A percentile compares a stretch with the other conserved stretches of the same genome.
Conservation (phyloP, 2,797 vertebrate species). For the Amblyraja radiata region DNA sequence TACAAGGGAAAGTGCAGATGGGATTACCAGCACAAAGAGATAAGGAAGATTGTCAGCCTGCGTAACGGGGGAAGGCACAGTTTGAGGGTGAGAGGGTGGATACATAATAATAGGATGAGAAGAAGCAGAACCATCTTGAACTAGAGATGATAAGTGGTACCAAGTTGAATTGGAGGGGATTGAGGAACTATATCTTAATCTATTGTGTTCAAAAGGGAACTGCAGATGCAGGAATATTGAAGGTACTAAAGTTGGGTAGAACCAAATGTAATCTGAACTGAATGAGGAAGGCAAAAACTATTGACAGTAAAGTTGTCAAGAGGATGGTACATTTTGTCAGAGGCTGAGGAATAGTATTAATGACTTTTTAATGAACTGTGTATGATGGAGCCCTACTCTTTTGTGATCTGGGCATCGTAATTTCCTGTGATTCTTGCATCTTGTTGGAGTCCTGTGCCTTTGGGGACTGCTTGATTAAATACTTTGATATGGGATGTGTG, state of each 20-base stretch:
- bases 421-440: too few species aligned
- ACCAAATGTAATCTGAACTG: not conserved
- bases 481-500: too few species aligned
- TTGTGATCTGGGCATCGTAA: not conserved
- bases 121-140: not conserved
- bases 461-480: too few species aligned
- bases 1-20: not conserved
- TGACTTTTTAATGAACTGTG: not conserved
- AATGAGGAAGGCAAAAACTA: not conserved
- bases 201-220: too few species aligned
- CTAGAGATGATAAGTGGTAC: not conserved
- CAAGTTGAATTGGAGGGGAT: not conserved
- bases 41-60: not conserved
- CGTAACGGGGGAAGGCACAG: not conserved
- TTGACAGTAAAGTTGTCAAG: not conserved
- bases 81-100: not conserved
- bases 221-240: too few species aligned
- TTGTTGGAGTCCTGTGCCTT: too few species aligned
- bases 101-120: not conserved
- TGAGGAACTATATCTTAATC: too few species aligned
- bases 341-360: not conserved
- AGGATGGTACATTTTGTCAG: not conserved
- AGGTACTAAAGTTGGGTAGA: too few species aligned
- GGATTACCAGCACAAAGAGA: not conserved
- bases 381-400: not conserved